phyloP scores from a whole-genome alignment of 2,888 invertebrate genomes.

The Pachliopta kotzebuea region DNA sequence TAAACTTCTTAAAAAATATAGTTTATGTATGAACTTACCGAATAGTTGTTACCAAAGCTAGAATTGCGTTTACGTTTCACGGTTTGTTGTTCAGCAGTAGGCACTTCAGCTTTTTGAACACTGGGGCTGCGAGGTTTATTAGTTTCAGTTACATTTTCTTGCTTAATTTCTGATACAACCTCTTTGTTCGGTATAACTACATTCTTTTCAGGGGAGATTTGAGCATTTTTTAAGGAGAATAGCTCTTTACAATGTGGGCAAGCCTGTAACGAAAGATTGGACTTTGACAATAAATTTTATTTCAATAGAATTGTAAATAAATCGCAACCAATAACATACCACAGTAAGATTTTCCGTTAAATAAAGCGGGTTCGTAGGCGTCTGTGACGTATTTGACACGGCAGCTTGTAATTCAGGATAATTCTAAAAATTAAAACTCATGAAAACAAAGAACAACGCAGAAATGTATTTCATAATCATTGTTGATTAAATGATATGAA shows the following conservation, averaged over 20 bases:
- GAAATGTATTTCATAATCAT: background rate
- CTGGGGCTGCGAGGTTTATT: background rate
- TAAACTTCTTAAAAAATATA: no score
- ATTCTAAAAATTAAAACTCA: background rate
- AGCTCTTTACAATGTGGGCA: background rate
- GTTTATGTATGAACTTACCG: background rate
- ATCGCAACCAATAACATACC: background rate
- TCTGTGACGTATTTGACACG: background rate
- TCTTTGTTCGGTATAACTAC: background rate
- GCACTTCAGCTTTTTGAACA: background rate
- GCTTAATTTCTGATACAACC: background rate
- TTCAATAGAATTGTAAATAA: background rate
- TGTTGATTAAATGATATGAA: background rate
- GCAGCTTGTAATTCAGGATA: background rate
- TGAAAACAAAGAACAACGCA: background rate
- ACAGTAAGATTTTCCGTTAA: background rate
- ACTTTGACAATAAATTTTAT: background rate
- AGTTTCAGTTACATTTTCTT: background rate
- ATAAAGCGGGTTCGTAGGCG: background rate
- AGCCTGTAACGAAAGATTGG: background rate
- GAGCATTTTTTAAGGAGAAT: background rate
- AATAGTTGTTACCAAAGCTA: constrained; percentile 5
- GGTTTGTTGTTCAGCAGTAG: background rate
- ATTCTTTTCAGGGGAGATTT: background rate
- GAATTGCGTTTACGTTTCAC: constrained; percentile 2